Percentiles rank a stretch among this genome's conserved stretches.
These are phyloP conservation scores for Mormyrus hasselquistii DNA, from an alignment of 2,797 vertebrate genomes.

Conservation along the genomic window DNA sequence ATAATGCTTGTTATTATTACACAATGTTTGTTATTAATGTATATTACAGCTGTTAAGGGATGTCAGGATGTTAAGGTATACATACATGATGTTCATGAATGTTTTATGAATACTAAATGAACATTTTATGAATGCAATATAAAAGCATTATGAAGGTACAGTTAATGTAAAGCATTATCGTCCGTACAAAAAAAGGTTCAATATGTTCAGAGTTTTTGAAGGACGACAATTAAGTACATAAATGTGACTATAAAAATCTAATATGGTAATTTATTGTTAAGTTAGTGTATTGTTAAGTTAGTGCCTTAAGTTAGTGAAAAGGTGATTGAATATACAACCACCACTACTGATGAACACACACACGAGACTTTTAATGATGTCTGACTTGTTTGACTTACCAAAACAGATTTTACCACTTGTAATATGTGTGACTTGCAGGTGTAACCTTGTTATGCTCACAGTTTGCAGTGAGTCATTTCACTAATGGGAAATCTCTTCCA, in stretches of 20 bases:
- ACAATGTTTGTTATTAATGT: too few species aligned
- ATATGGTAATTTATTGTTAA: not conserved
- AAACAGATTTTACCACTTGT: not conserved
- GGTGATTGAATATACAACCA: not conserved
- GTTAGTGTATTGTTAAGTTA: not conserved
- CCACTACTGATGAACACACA: not conserved
- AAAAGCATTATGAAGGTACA: not conserved
- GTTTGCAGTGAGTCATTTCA: not conserved
- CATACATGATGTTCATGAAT: not conserved
- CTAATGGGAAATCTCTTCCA: constrained; percentile 5
- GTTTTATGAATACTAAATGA: not conserved
- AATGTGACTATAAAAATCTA: not conserved
- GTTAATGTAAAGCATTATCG: not conserved
- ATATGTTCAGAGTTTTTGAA: not conserved
- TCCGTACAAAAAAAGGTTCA: not conserved
- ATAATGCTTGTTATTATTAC: not conserved
- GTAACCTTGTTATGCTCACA: not conserved
- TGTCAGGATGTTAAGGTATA: not conserved
- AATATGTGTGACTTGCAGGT: not conserved
- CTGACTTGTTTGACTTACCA: not conserved
- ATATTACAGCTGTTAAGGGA: not conserved
- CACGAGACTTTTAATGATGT: not conserved
- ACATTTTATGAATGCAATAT: not conserved
- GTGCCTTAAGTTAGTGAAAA: not conserved
- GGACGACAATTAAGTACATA: not conserved